Evolutionary conservation across 2,113 vertebrate species (phyloP).

Genomic region (Pollachius pollachius): DNA sequence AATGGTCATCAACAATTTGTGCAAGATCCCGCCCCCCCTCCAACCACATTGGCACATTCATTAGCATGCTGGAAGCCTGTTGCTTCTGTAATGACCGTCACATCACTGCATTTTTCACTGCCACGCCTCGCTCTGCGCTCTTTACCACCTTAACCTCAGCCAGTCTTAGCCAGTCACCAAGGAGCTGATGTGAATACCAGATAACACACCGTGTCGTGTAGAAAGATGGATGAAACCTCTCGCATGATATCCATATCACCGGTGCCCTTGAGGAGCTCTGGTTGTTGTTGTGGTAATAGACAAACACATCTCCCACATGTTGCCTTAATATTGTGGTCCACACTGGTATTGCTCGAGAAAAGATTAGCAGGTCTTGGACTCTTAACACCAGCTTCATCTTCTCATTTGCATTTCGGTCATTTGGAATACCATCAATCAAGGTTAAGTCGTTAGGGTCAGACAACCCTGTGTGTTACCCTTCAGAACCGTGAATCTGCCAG

Average conservation of each 20-base stretch:
- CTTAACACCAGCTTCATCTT: no score
- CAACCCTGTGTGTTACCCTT: no score
- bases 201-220: background rate
- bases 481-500: no score
- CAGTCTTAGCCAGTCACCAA: background rate
- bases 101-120: background rate
- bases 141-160: constrained; percentile 12
- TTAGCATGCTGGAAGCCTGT: constrained; percentile 1
- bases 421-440: no score
- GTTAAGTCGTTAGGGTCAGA: no score
- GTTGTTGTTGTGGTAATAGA: background rate
- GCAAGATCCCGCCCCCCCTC: no score
- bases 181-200: background rate
- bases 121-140: background rate
- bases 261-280: background rate
- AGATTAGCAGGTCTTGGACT: no score
- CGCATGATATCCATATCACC: background rate
- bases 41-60: background rate
- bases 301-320: no score
- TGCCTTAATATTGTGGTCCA: no score
- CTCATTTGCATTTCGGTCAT: no score
- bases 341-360: no score
- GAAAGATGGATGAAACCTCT: background rate
- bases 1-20: no score
- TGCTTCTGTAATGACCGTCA: constrained; percentile 3